Base-by-base conservation (phyloP, 2,888 invertebrate species). In the Tridacna gigas region DNA sequence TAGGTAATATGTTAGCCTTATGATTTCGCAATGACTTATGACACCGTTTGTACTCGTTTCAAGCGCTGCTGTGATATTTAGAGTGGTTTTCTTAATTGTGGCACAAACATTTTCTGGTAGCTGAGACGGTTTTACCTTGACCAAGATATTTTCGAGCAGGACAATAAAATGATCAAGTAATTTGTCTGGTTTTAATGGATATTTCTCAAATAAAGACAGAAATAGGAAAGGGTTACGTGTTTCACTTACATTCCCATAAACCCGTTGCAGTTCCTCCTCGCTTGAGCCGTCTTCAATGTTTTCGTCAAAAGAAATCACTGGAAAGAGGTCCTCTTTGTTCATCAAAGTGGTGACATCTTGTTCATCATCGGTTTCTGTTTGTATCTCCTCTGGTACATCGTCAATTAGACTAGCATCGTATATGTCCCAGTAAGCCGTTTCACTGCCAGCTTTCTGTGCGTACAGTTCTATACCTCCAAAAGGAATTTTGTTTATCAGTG, bases 401-500 rank as follows among this genome's bases (percentile, higher is more conserved):
- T 69, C 79, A 0, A 76, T 61, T 22, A 80, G 79, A 63, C 79
- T 81, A 20, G 66, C 80, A 37, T 87, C 84, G 66, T 74, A 67
- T 12, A 80, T 73, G 66, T 87, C 87, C 78, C 75, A 87, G 48
- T 87, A 83, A 5, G 77, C 69, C 9, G 65, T 37, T 20, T 77
- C 74, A 48, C 11, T 37, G 13, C 56, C 47, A 7, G 25, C n/a
- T 20, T 71, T 77, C 63, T 79, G 82, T 47, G 81, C 84, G 66
- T 80, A 87, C 13, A 84, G 48, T 66, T 87, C 87, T 20, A 87
- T 65, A 37, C n/a, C 47, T 7, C 74, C 48, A 13, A 84, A 79
- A 18, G 78, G 82, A 12, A 65, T 67, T 77, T 87, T 87, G 26
- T 80, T 84, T 0, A 87, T 78, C 12, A 84, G 51, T 26, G 87